Percentiles rank a stretch among this genome's conserved stretches.
phyloP scores from a whole-genome alignment of 2,888 invertebrate species.

The Pyrocoelia pectoralis region DNA sequence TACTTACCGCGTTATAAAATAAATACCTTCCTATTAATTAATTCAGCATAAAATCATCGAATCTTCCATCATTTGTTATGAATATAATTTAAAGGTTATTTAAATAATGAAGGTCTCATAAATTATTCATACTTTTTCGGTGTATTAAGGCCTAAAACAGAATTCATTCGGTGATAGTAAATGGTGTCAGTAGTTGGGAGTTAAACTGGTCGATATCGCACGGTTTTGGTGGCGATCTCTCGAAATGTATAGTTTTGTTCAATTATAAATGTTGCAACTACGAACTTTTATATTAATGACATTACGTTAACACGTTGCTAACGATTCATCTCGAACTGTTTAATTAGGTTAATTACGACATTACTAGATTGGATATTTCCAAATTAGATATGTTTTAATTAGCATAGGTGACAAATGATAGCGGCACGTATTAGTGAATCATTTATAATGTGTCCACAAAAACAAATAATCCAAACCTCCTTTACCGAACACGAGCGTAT shows the following conservation, averaged over 20 bases:
- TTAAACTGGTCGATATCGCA: slow-evolving; percentile 13
- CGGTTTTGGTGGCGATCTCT: not conserved
- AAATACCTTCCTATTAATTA: too few species aligned
- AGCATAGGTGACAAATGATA: too few species aligned
- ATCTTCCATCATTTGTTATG: too few species aligned
- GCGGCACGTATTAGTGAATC: too few species aligned
- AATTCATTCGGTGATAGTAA: not conserved
- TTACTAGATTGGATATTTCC: slow-evolving; percentile 20
- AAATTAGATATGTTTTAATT: slow-evolving; percentile 17
- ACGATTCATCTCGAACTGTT: slow-evolving; percentile 24
- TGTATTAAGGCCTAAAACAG: not conserved
- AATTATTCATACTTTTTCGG: not conserved
- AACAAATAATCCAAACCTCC: not conserved
- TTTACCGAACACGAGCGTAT: not conserved
- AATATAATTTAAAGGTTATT: too few species aligned
- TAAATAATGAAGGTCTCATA: not conserved
- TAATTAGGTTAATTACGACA: slow-evolving; percentile 29
- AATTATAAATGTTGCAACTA: slow-evolving; percentile 20
- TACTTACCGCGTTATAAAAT: too few species aligned
- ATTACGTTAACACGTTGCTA: slow-evolving; percentile 27
- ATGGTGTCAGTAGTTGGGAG: not conserved
- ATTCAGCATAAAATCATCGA: too few species aligned
- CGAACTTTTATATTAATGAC: slow-evolving; percentile 28
- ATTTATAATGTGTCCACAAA: not conserved
- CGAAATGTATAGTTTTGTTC: slow-evolving; percentile 20